Conservation (phyloP, 2,113 vertebrate genomes). For the Eleginops maclovinus region DNA sequence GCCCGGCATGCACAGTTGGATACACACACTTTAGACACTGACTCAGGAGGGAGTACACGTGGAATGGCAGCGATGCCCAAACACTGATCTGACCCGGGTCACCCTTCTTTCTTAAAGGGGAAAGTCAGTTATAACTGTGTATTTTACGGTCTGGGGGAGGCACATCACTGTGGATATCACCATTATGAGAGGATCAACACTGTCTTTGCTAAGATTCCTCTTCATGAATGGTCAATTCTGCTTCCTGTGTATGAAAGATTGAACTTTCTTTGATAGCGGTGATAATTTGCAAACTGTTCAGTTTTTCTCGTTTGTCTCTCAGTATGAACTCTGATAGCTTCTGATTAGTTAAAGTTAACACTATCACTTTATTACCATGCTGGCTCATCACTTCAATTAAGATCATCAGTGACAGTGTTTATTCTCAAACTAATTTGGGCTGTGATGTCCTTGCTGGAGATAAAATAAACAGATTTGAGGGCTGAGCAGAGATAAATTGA, state of each 20-base stretch:
- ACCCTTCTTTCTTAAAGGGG: conserved; percentile 53
- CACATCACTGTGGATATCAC: conserved; percentile 32
- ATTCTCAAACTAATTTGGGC: conserved; percentile 44
- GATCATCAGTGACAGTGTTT: conserved; percentile 31
- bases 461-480: conserved; percentile 57
- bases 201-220: conserved; percentile 17
- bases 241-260: background rate
- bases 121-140: conserved; percentile 61
- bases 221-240: conserved; percentile 12
- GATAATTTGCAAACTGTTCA: conserved; percentile 1
- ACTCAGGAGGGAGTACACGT: conserved; percentile 41
- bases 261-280: background rate
- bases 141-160: conserved; percentile 48
- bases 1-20: conserved; percentile 47
- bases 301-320: conserved; percentile 29
- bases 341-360: conserved; percentile 19
- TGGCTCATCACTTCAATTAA: conserved; percentile 27
- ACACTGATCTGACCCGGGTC: conserved; percentile 64
- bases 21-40: conserved; percentile 7
- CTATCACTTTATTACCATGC: conserved; percentile 5
- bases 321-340: conserved; percentile 20
- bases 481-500: conserved; percentile 35
- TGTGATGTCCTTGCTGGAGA: conserved; percentile 52
- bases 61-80: conserved; percentile 72
- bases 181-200: conserved; percentile 37